A percentile compares a stretch with the other conserved stretches of the same genome.
Conservation (phyloP, 2,888 invertebrate genomes). For the Nephrotoma guestfalica region DNA sequence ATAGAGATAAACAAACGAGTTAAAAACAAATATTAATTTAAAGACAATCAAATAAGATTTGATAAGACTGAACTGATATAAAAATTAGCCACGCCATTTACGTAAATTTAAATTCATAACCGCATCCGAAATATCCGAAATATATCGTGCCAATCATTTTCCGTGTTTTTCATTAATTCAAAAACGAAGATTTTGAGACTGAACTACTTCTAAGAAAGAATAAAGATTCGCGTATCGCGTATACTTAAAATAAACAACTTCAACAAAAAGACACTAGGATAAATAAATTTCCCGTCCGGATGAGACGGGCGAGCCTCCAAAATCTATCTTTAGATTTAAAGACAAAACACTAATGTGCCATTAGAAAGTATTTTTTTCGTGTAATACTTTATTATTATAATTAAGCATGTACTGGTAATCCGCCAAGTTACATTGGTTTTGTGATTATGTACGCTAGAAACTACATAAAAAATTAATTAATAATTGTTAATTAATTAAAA, state of each 20-base stretch:
- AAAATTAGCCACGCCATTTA: neutral
- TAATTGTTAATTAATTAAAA: neutral
- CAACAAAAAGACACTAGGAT: neutral
- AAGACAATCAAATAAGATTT: neutral
- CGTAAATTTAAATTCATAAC: neutral
- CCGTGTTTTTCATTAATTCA: neutral
- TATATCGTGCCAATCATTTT: neutral
- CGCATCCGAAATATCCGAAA: neutral
- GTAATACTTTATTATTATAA: neutral
- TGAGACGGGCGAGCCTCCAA: neutral
- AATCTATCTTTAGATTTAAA: neutral
- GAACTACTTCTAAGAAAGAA: neutral
- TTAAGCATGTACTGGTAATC: neutral
- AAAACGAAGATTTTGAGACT: neutral
- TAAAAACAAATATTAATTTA: neutral
- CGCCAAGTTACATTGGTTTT: neutral
- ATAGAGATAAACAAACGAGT: neutral
- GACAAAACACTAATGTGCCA: neutral
- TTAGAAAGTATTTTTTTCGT: neutral
- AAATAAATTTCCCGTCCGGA: neutral
- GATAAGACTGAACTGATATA: neutral
- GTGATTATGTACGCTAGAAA: neutral
- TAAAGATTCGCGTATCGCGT: neutral
- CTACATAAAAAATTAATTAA: neutral
- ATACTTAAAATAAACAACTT: neutral